Percentiles rank a stretch among this genome's conserved stretches.
phyloP scores from a whole-genome alignment of 1,140 invertebrate genomes.

The Drosophila dunni region DNA sequence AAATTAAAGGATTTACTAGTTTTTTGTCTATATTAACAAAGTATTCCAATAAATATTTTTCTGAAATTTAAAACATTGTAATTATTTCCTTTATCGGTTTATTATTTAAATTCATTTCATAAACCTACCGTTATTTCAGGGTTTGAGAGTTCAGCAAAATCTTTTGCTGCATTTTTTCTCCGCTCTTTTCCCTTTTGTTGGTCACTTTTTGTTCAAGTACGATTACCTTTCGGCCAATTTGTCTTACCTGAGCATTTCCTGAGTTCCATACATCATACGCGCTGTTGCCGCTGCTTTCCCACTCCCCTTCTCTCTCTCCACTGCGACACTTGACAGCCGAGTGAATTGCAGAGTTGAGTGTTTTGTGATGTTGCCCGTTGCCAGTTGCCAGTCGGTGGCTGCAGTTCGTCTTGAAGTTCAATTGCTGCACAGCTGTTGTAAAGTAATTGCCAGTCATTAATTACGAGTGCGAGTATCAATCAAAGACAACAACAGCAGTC shows the following conservation, averaged over 20 bases:
- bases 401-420: conserved; percentile 20
- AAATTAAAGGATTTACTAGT: no score
- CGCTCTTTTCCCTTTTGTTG: not conserved
- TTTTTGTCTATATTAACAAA: no score
- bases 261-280: conserved; percentile 10
- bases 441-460: conserved; percentile 40
- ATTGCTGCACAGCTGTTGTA: conserved; percentile 32
- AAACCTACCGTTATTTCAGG: no score
- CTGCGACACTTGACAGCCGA: conserved; percentile 30
- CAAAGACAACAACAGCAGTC: conserved; percentile 9
- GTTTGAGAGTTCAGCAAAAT: no score
- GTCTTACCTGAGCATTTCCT: conserved; percentile 7
- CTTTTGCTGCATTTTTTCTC: not conserved
- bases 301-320: not conserved
- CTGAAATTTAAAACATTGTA: no score
- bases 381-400: conserved; percentile 15
- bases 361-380: conserved; percentile 27
- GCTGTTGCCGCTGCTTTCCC: not conserved
- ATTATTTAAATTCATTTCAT: no score
- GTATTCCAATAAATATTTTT: no score
- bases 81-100: no score
- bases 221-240: conserved; percentile 24
- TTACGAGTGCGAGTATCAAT: conserved; percentile 28
- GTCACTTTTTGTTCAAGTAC: conserved; percentile 14
- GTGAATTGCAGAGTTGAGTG: conserved; percentile 33